Conservation (phyloP, 2,888 invertebrate genomes). For the Cordilura impudica region DNA sequence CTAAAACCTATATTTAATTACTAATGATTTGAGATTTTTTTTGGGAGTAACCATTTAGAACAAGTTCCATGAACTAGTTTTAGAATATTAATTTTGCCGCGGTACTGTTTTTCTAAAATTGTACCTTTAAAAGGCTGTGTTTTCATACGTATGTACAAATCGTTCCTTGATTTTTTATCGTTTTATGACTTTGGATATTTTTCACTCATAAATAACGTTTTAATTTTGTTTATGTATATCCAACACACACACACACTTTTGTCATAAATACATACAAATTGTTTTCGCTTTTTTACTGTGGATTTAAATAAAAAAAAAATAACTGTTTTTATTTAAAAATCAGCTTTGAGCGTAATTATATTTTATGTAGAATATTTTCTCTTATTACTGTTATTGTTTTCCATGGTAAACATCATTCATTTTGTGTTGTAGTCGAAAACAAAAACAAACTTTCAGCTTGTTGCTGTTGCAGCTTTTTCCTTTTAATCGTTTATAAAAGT, state of each 20-base stretch:
- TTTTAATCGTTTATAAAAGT: not conserved
- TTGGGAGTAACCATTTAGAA: no score
- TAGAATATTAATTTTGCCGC: no score
- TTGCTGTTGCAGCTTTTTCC: constrained; percentile 13
- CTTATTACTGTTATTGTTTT: constrained; percentile 14
- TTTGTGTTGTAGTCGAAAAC: constrained; percentile 14
- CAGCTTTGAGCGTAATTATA: constrained; percentile 28
- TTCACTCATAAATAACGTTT: no score
- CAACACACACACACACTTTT: not conserved
- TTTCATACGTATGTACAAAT: not conserved
- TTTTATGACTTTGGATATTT: no score
- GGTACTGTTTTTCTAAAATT: no score
- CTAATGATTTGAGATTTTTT: no score
- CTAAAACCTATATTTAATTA: no score
- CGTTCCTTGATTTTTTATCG: not conserved
- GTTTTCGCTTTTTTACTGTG: not conserved
- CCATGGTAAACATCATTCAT: constrained; percentile 42
- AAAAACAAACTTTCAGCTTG: constrained; percentile 32
- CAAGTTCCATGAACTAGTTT: no score
- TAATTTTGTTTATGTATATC: not conserved
- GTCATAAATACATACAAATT: not conserved
- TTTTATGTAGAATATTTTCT: constrained; percentile 25
- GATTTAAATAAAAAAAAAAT: not conserved
- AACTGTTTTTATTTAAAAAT: constrained; percentile 18
- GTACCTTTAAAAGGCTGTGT: no score